A percentile compares a stretch with the other conserved stretches of the same genome.
Evolutionary conservation across 2,113 vertebrate species (phyloP).

Genomic region (Bambusicola thoracicus): DNA sequence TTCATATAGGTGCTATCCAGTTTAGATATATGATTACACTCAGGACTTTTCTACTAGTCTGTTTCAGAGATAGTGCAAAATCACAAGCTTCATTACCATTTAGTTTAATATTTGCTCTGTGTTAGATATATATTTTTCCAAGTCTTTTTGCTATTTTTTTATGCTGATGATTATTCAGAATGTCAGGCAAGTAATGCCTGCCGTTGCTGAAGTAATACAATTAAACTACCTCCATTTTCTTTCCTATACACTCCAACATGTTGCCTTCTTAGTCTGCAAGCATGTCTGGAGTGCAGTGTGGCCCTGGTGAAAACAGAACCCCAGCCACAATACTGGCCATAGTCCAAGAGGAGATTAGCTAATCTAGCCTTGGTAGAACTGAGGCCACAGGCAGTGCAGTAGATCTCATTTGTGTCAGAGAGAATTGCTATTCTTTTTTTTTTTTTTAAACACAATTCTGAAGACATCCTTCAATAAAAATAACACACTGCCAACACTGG

Average conservation of each 20-base stretch:
- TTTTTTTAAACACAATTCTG: neutral
- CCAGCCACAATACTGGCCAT: neutral
- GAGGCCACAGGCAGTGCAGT: neutral
- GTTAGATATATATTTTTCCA: neutral
- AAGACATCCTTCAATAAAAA: neutral
- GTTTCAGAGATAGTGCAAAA: neutral
- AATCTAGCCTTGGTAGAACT: neutral
- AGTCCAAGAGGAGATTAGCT: neutral
- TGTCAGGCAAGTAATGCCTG: neutral
- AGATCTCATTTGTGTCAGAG: neutral
- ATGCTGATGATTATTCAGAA: neutral
- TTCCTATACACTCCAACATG: fast-evolving
- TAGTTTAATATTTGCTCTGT: neutral
- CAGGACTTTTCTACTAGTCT: neutral
- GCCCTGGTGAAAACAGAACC: neutral
- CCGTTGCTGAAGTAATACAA: neutral
- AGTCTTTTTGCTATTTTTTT: neutral
- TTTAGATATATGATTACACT: neutral
- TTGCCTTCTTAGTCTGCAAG: neutral
- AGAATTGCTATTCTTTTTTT: neutral
- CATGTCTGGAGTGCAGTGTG: neutral
- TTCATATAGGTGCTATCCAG: neutral
- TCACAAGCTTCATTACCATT: neutral
- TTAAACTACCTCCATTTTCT: neutral
- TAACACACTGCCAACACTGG: neutral